These are phyloP conservation scores for Pogonognathellus flavescens DNA, from an alignment of 1,140 invertebrate genomes.

Conservation along the genomic window DNA sequence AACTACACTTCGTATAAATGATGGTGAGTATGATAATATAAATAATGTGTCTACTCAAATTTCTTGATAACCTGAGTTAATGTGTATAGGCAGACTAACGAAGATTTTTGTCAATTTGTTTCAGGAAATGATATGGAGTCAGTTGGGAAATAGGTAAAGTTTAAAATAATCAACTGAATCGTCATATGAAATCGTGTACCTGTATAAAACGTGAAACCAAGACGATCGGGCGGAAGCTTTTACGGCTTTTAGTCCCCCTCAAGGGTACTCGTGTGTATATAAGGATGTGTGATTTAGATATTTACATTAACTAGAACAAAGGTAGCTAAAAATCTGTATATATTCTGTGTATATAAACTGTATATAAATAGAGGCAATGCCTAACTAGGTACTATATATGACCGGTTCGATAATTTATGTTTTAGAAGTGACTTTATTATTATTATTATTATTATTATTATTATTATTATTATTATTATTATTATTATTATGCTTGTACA, in stretches of 20 bases:
- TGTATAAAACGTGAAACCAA: conserved; percentile 7
- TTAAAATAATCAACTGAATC: neutral
- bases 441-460: conserved; percentile 13
- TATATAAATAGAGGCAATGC: neutral
- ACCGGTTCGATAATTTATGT: neutral
- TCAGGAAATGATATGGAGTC: too few species aligned
- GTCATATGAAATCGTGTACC: conserved; percentile 20
- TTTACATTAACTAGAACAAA: neutral
- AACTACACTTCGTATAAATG: conserved; percentile 9
- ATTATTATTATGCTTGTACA: conserved; percentile 12
- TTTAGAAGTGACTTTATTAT: conserved; percentile 1
- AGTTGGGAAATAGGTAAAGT: neutral
- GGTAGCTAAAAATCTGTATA: too few species aligned
- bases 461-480: conserved; percentile 18
- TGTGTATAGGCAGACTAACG: too few species aligned
- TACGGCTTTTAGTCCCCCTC: neutral
- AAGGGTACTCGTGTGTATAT: neutral
- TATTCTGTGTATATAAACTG: neutral
- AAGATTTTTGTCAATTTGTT: too few species aligned
- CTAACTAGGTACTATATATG: conserved; percentile 2
- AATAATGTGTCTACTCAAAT: too few species aligned
- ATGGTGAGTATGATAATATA: too few species aligned
- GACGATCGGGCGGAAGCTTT: neutral
- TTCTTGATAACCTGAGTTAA: too few species aligned
- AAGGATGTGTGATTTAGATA: neutral